Percentiles rank a stretch among this genome's conserved stretches.
Evolutionary conservation across 92 coral and sea anemone genomes (phyloP).

Genomic region (Diadumene lineata): DNA sequence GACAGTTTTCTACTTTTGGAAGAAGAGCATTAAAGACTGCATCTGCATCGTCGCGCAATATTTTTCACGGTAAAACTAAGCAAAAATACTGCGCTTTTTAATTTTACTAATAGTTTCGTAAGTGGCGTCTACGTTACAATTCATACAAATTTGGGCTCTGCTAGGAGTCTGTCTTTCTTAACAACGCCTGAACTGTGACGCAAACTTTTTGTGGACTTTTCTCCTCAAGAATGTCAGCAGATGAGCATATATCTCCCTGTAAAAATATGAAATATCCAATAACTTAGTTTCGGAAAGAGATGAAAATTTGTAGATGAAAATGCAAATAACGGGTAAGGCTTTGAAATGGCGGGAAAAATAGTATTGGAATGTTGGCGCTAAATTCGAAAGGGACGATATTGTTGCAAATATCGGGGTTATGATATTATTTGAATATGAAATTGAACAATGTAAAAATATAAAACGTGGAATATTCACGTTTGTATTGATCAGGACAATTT

Average conservation of each 20-base stretch:
- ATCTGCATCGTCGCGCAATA: too few relatives aligned
- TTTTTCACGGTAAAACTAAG: background rate
- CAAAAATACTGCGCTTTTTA: background rate
- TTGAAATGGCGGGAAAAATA: background rate
- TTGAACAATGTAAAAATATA: too few relatives aligned
- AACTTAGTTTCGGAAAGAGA: too few relatives aligned
- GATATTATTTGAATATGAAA: too few relatives aligned
- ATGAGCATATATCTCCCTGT: conserved; percentile 80
- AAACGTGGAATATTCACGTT: too few relatives aligned
- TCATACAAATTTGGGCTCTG: too few relatives aligned
- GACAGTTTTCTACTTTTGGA: too few relatives aligned
- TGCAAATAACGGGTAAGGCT: background rate
- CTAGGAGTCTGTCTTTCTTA: conserved; percentile 66
- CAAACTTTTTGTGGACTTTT: conserved; percentile 90
- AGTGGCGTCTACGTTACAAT: background rate
- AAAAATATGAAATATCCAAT: conserved; percentile 20
- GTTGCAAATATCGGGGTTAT: too few relatives aligned
- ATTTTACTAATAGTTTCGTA: background rate
- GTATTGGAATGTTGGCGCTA: background rate
- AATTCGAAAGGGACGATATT: background rate
- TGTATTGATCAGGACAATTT: too few relatives aligned
- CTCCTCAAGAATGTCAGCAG: conserved; percentile 90
- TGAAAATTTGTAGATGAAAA: too few relatives aligned
- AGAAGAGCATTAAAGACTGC: too few relatives aligned
- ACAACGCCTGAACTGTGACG: conserved; percentile 77